Evolutionary conservation across 2,888 invertebrate species (phyloP).

Genomic region (Leucophenga maculata): DNA sequence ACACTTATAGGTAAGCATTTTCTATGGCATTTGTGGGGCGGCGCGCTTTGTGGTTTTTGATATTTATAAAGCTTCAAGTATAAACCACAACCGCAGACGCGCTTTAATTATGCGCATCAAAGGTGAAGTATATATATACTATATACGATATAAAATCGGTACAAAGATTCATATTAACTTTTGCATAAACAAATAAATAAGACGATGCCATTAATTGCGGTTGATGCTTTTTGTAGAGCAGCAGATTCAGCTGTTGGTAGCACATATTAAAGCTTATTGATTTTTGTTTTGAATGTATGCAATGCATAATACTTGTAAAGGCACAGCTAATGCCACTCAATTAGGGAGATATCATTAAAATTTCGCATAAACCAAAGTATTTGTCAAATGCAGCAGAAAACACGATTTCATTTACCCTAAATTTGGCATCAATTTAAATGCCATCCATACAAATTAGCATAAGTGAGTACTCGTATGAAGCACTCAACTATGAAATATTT

Average conservation of each 20-base stretch:
- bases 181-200: too few species aligned
- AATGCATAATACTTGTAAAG: not conserved
- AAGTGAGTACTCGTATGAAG: not conserved
- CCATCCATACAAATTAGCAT: not conserved
- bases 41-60: not conserved
- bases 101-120: not conserved
- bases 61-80: constrained; percentile 11
- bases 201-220: too few species aligned
- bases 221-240: not conserved
- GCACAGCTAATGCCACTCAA: not conserved
- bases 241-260: not conserved
- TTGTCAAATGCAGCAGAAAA: constrained; percentile 11
- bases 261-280: not conserved
- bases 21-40: constrained; percentile 9
- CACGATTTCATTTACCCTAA: not conserved
- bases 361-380: not conserved
- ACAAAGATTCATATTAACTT: too few species aligned
- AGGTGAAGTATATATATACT: too few species aligned
- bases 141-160: too few species aligned
- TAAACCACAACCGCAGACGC: constrained; percentile 20
- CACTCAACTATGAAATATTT: too few species aligned
- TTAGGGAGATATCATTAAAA: constrained; percentile 13
- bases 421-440: constrained; percentile 1
- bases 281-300: not conserved
- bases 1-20: not conserved